phyloP scores from a whole-genome alignment of 1,140 invertebrate genomes.

The Temnothorax curvispinosus region DNA sequence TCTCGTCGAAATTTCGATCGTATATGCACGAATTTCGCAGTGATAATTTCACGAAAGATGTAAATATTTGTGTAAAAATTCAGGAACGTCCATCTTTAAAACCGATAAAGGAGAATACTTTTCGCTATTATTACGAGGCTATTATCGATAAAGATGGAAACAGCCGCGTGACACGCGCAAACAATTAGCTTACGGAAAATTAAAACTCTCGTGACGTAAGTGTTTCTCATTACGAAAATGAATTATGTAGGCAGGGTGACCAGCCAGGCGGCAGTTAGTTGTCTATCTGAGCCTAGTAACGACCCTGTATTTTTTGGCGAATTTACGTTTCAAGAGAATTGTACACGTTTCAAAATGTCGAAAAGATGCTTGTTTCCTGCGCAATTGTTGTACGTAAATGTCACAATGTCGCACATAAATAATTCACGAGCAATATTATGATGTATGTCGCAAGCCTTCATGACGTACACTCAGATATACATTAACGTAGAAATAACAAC shows the following conservation, averaged over 20 bases:
- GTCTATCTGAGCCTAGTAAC: neutral
- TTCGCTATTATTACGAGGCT: neutral
- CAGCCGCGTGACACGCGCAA: neutral
- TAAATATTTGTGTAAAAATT: neutral
- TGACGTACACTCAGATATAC: neutral
- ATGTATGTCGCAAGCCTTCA: neutral
- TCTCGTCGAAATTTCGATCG: neutral
- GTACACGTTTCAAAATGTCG: neutral
- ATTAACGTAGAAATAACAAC: neutral
- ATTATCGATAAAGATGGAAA: neutral
- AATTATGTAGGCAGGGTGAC: neutral
- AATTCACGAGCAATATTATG: neutral
- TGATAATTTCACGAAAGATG: neutral
- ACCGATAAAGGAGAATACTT: neutral
- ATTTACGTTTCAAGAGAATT: neutral
- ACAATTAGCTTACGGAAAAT: constrained; percentile 45
- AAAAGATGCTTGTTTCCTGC: neutral
- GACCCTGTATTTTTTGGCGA: neutral
- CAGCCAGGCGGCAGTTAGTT: neutral
- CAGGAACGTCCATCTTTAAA: too few species aligned
- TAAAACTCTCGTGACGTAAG: constrained; percentile 5
- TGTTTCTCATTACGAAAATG: constrained; percentile 26
- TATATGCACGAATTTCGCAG: neutral
- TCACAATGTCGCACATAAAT: neutral
- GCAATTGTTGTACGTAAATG: neutral